These are phyloP conservation scores for Chrysaora quinquecirrha DNA, from an alignment of 30 jellyfish, hydroid and myxozoan genomes.

Conservation along the genomic window DNA sequence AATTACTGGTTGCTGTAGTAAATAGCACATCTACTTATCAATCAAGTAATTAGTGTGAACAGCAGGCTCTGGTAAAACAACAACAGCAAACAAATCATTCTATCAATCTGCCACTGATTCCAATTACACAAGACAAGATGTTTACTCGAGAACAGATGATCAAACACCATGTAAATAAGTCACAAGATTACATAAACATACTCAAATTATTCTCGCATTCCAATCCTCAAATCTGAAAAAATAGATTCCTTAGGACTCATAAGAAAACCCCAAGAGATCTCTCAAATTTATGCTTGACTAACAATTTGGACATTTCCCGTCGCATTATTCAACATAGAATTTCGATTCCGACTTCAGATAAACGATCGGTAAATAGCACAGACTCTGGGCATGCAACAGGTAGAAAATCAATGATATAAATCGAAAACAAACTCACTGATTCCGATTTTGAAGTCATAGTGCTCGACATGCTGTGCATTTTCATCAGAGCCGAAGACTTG, in stretches of 20 bases:
- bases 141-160: not conserved
- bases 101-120: not conserved
- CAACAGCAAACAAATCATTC: not conserved
- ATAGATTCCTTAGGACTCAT: not conserved
- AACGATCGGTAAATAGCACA: too few species aligned
- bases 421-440: slow-evolving; percentile 41
- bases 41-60: not conserved
- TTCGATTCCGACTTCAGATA: too few species aligned
- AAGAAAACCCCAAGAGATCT: not conserved
- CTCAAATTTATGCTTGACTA: too few species aligned
- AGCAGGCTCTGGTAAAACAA: not conserved
- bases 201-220: not conserved
- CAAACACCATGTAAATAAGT: not conserved
- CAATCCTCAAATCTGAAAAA: not conserved
- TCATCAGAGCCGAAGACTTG: slow-evolving; percentile 60
- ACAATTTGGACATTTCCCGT: too few species aligned
- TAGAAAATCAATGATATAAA: not conserved
- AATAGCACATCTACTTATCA: too few species aligned
- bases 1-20: not conserved
- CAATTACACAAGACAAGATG: not conserved
- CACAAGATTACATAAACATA: not conserved
- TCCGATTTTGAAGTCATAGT: slow-evolving; percentile 67
- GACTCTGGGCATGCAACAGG: not conserved
- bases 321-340: too few species aligned
- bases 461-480: slow-evolving; percentile 80